Percentiles rank a stretch among this genome's conserved stretches.
Conservation (phyloP, 2,113 vertebrate species). For the Indicator indicator region DNA sequence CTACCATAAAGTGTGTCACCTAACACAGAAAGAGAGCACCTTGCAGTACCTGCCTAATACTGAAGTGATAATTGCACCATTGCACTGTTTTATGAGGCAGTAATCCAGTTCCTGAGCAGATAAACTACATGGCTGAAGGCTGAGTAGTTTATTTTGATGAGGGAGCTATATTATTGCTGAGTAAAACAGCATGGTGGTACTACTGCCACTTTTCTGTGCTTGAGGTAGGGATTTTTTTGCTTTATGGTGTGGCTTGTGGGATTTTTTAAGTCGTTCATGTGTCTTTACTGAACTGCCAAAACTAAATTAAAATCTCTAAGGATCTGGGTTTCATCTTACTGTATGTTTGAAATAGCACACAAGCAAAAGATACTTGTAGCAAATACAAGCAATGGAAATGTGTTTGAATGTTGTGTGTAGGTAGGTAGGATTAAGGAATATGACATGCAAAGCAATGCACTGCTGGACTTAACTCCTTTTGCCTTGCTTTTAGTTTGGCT, state of each 20-base stretch:
- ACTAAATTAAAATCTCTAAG: background rate
- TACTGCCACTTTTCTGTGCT: background rate
- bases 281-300: background rate
- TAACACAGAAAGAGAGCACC: slow-evolving; percentile 55
- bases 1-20: slow-evolving; percentile 55
- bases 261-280: background rate
- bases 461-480: background rate
- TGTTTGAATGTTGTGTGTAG: background rate
- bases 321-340: background rate
- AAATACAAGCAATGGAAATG: background rate
- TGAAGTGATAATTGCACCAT: slow-evolving; percentile 65
- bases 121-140: slow-evolving; percentile 55
- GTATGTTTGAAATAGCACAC: background rate
- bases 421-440: background rate
- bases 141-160: slow-evolving; percentile 51
- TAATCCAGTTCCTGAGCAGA: slow-evolving; percentile 60
- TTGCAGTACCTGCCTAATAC: slow-evolving; percentile 49
- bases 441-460: background rate
- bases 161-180: background rate
- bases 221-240: background rate
- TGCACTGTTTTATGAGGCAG: slow-evolving; percentile 70
- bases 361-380: background rate
- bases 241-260: background rate
- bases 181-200: background rate
- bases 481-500: background rate